A percentile compares a stretch with the other conserved stretches of the same genome.
Conservation (phyloP, 2,888 invertebrate genomes). For the Hydraecia micacea region DNA sequence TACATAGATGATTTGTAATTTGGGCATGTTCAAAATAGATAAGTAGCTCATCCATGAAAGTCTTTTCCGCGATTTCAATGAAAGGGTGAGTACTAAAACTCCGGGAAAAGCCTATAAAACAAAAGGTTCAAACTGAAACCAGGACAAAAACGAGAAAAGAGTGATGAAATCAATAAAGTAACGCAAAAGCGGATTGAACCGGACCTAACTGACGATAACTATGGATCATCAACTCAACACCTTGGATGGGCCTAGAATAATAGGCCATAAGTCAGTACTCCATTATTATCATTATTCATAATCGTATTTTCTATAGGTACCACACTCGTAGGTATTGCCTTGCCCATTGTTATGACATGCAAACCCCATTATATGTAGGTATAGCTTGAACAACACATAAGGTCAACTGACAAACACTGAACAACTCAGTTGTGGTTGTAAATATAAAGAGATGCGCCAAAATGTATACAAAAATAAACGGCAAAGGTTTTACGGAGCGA, state of each 20-base stretch:
- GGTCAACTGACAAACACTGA: slow-evolving; percentile 71
- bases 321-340: slow-evolving; percentile 33
- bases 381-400: slow-evolving; percentile 61
- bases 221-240: slow-evolving; percentile 12
- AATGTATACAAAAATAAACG: slow-evolving; percentile 88
- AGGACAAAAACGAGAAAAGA: not conserved
- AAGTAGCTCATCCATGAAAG: not conserved
- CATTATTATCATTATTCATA: slow-evolving; percentile 32
- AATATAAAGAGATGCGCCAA: slow-evolving; percentile 86
- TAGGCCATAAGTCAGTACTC: slow-evolving; percentile 2
- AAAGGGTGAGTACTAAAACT: slow-evolving; percentile 1
- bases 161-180: slow-evolving; percentile 8
- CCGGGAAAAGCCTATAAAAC: slow-evolving; percentile 22
- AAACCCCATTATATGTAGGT: slow-evolving; percentile 49
- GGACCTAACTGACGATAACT: not conserved
- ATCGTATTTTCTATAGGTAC: slow-evolving; percentile 29
- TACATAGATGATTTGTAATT: not conserved
- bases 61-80: slow-evolving; percentile 12
- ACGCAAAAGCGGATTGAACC: slow-evolving; percentile 8
- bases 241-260: slow-evolving; percentile 16
- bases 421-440: slow-evolving; percentile 77
- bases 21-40: not conserved
- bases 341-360: slow-evolving; percentile 48
- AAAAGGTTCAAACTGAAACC: slow-evolving; percentile 18
- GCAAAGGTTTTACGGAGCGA: slow-evolving; percentile 88